These are phyloP conservation scores for Tenthredo notha DNA, from an alignment of 2,888 invertebrate species.

Conservation along the genomic window DNA sequence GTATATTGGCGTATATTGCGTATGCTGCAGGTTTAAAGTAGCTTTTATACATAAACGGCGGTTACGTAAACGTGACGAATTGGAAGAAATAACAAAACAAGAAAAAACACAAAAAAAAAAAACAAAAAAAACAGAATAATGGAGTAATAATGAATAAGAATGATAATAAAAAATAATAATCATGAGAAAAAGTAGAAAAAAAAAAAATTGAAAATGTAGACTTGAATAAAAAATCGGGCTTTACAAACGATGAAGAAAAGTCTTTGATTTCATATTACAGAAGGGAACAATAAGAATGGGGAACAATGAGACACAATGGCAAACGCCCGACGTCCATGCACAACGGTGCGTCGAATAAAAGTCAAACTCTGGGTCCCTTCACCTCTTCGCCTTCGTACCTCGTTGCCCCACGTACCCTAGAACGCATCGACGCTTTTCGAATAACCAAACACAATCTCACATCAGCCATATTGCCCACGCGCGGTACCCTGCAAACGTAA, in stretches of 20 bases:
- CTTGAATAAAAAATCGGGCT: neutral
- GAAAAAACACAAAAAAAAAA: too few species aligned
- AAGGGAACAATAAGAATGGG: constrained; percentile 29
- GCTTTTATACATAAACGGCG: neutral
- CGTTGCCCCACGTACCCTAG: neutral
- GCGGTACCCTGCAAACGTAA: neutral
- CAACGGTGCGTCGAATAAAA: constrained; percentile 33
- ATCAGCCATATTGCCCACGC: constrained; percentile 22
- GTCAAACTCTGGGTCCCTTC: neutral
- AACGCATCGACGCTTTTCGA: constrained; percentile 47
- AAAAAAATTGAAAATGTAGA: constrained; percentile 4
- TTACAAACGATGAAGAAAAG: neutral
- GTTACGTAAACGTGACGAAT: neutral
- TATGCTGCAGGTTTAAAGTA: neutral
- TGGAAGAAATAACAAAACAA: neutral
- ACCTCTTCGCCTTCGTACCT: neutral
- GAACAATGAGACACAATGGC: constrained; percentile 50
- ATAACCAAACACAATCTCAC: constrained; percentile 45
- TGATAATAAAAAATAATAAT: neutral
- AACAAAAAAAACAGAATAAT: neutral
- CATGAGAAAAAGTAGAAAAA: neutral
- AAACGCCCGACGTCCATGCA: neutral
- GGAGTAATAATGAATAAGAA: neutral
- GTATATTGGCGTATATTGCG: neutral
- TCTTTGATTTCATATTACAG: constrained; percentile 20